A percentile compares a stretch with the other conserved stretches of the same genome.
Conservation (phyloP, 2,888 invertebrate species). For the Polyploca ridens region DNA sequence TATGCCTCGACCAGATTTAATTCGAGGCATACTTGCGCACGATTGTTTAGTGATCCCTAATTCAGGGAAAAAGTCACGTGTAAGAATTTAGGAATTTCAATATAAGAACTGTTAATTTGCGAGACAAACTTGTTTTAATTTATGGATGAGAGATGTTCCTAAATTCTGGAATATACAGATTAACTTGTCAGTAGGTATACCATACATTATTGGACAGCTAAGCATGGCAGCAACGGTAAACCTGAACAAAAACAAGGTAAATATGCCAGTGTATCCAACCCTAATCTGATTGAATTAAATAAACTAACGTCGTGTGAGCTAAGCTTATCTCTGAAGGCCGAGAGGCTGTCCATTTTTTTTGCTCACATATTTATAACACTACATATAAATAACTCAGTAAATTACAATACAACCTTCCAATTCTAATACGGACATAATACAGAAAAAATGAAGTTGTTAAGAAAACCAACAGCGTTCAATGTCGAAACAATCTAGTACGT, state of each 20-base stretch:
- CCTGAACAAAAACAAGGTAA: too few species aligned
- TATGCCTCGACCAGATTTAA: background rate
- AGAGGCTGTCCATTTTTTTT: constrained; percentile 1
- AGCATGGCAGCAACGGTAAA: too few species aligned
- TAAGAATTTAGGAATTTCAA: background rate
- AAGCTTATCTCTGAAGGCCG: background rate
- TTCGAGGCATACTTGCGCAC: background rate
- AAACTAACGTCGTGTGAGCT: background rate
- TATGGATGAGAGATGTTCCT: background rate
- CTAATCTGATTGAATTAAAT: background rate
- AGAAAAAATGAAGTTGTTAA: constrained; percentile 29
- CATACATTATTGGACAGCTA: too few species aligned
- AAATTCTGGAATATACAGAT: background rate
- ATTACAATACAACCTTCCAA: constrained; percentile 31
- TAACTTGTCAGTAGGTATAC: background rate
- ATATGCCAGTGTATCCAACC: too few species aligned
- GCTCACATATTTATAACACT: background rate
- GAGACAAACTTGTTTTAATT: constrained; percentile 1
- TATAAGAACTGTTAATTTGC: background rate
- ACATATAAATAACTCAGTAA: constrained; percentile 29
- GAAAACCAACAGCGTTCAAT: constrained; percentile 27
- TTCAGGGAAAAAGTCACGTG: constrained; percentile 5
- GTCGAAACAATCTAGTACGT: constrained; percentile 35
- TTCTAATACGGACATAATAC: constrained; percentile 37
- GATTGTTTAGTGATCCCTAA: constrained; percentile 1